A percentile compares a stretch with the other conserved stretches of the same genome.
phyloP scores from a whole-genome alignment of 2,113 vertebrate species.

The Thryonomys swinderianus region DNA sequence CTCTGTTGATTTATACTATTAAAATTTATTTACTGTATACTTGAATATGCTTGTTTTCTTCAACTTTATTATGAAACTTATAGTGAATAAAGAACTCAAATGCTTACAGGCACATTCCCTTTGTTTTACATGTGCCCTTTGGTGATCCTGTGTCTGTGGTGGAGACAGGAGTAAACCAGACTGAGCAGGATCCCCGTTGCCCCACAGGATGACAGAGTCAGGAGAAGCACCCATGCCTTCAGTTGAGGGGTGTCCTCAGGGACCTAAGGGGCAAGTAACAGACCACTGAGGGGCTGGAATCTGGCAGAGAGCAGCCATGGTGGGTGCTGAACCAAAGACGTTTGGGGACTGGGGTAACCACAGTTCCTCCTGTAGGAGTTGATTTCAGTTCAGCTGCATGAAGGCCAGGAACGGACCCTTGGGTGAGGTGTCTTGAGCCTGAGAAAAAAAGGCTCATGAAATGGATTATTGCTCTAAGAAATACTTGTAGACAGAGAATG shows the following conservation, averaged over 20 bases:
- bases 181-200: neutral
- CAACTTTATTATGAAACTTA: neutral
- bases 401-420: neutral
- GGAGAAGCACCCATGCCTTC: neutral
- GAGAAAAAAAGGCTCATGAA: neutral
- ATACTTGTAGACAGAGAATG: neutral
- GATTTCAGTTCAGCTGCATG: neutral
- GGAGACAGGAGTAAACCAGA: neutral
- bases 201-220: neutral
- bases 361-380: neutral
- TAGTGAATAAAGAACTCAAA: neutral
- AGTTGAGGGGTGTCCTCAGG: no score
- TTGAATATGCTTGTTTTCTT: neutral
- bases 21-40: neutral
- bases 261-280: neutral
- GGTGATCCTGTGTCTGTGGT: neutral
- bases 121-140: neutral
- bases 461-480: neutral
- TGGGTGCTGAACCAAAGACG: neutral
- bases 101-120: neutral
- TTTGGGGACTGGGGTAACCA: neutral
- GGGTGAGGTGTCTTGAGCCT: neutral
- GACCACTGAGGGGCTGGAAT: neutral
- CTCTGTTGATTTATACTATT: neutral
- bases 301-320: neutral